Conservation (phyloP, 2,113 vertebrate genomes). For the Plecotus auritus region DNA sequence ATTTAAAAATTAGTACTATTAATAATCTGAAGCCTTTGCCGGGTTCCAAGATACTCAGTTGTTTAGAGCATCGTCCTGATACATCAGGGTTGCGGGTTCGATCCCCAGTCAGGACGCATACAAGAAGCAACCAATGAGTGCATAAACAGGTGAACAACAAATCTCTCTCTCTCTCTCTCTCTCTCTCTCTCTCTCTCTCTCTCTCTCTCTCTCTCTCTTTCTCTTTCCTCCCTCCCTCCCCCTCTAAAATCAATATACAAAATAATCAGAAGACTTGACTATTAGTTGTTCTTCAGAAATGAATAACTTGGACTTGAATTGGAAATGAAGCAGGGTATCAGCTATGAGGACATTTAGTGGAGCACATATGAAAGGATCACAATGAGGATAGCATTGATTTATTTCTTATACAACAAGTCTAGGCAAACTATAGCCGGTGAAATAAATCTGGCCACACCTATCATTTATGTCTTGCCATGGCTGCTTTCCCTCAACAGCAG, state of each 20-base stretch:
- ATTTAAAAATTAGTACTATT: neutral
- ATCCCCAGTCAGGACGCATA: no score
- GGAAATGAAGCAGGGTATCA: neutral
- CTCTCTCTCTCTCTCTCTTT: no score
- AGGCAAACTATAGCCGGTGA: neutral
- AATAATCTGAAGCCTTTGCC: neutral
- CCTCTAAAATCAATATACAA: no score
- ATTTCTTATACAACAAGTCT: neutral
- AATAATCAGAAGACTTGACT: neutral
- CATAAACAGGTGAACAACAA: no score
- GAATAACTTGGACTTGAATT: neutral
- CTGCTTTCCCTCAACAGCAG: neutral
- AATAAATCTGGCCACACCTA: neutral
- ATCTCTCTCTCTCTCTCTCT: no score
- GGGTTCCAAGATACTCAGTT: no score
- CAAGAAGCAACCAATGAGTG: no score
- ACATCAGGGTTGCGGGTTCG: no score
- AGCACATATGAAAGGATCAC: neutral
- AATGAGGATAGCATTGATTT: neutral
- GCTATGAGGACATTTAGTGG: neutral
- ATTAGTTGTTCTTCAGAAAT: neutral
- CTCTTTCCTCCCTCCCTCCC: no score
- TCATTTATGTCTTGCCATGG: neutral
- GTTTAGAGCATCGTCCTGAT: no score
- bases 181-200: no score